phyloP scores from a whole-genome alignment of 2,888 invertebrate genomes.

The Meloe dianella region DNA sequence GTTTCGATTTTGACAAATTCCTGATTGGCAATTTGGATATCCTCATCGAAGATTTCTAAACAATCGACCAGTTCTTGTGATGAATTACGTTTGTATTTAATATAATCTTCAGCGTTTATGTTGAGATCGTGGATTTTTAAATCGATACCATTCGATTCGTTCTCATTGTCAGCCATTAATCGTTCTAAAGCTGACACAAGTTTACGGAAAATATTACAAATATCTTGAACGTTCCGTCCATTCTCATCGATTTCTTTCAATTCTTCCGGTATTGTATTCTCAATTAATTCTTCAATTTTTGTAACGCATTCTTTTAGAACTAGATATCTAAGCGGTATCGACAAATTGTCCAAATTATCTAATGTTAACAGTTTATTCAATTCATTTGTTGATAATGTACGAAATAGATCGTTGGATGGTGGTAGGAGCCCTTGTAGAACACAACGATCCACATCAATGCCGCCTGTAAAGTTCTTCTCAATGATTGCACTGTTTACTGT shows the following conservation, averaged over 20 bases:
- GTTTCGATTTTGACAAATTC: background rate
- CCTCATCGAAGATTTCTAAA: constrained; percentile 7
- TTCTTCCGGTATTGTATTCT: constrained; percentile 36
- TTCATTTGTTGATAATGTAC: constrained; percentile 45
- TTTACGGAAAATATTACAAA: constrained; percentile 48
- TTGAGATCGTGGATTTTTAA: constrained; percentile 1
- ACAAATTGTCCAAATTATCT: constrained; percentile 53
- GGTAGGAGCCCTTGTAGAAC: constrained; percentile 47
- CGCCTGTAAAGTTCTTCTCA: constrained; percentile 42
- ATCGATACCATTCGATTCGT: background rate
- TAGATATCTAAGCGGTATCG: constrained; percentile 48
- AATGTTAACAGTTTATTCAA: constrained; percentile 46
- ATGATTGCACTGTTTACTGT: constrained; percentile 35
- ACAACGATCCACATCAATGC: constrained; percentile 51
- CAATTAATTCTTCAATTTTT: constrained; percentile 44
- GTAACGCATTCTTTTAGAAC: constrained; percentile 48
- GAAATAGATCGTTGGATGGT: constrained; percentile 34
- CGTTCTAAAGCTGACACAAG: constrained; percentile 44
- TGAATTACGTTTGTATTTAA: constrained; percentile 23
- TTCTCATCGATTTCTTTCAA: constrained; percentile 42
- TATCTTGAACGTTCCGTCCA: constrained; percentile 47
- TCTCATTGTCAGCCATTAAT: constrained; percentile 8
- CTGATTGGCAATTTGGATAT: background rate
- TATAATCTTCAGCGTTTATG: constrained; percentile 18
- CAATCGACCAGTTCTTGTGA: background rate